A percentile compares a stretch with the other conserved stretches of the same genome.
These are phyloP conservation scores for Poeciliopsis occidentalis DNA, from an alignment of 2,113 vertebrate species.

Conservation along the genomic window DNA sequence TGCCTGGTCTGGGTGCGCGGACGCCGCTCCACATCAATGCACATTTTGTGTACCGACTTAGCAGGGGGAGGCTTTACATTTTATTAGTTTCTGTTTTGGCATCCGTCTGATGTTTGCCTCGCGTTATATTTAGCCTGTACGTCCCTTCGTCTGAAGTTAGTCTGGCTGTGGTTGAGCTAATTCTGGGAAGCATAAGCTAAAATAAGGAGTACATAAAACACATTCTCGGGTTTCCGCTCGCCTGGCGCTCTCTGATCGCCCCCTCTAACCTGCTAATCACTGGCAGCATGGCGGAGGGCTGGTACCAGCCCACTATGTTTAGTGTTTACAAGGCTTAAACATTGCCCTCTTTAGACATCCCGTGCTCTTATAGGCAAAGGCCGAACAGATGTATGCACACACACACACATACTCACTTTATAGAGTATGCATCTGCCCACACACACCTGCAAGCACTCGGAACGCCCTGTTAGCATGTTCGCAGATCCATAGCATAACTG, in stretches of 20 bases:
- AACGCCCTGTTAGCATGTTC: not conserved
- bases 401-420: slow-evolving; percentile 11
- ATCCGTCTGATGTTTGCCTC: slow-evolving; percentile 51
- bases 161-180: slow-evolving; percentile 52
- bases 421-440: slow-evolving; percentile 29
- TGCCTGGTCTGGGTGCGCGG: slow-evolving; percentile 1
- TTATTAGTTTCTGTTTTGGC: slow-evolving; percentile 67
- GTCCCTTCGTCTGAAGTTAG: slow-evolving; percentile 58
- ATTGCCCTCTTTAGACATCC: slow-evolving; percentile 40
- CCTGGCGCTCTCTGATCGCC: slow-evolving; percentile 63
- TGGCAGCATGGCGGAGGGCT: slow-evolving; percentile 52
- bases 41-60: slow-evolving; percentile 36
- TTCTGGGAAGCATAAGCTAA: slow-evolving; percentile 62
- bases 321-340: slow-evolving; percentile 73
- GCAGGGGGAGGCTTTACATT: slow-evolving; percentile 47
- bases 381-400: slow-evolving; percentile 23
- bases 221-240: slow-evolving; percentile 67
- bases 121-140: slow-evolving; percentile 67
- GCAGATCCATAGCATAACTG: too few species aligned
- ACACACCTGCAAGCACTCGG: slow-evolving; percentile 27
- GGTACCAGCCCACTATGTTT: slow-evolving; percentile 69
- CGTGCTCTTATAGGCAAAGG: slow-evolving; percentile 25
- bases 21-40: slow-evolving; percentile 26
- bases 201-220: slow-evolving; percentile 65
- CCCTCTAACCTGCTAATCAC: slow-evolving; percentile 71